These are phyloP conservation scores for Tinea trinotella DNA, from an alignment of 2,888 invertebrate genomes.

Conservation along the genomic window DNA sequence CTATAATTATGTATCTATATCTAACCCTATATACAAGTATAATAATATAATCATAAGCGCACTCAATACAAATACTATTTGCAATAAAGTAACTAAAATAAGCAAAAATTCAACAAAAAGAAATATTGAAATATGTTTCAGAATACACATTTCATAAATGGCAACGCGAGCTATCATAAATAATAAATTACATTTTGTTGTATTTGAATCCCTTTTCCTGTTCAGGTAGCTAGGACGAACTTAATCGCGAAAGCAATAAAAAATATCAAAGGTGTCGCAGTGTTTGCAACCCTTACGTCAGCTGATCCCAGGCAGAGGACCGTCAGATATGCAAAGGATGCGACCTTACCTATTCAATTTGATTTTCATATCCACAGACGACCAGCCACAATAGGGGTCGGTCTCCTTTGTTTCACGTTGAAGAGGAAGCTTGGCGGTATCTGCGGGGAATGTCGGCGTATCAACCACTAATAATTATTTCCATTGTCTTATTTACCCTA, in stretches of 20 bases:
- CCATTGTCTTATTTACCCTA: slow-evolving; percentile 46
- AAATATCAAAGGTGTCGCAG: slow-evolving; percentile 11
- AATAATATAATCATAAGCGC: no score
- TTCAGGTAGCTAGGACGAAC: slow-evolving; percentile 7
- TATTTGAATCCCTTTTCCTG: slow-evolving; percentile 5
- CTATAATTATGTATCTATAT: no score
- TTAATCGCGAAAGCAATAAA: slow-evolving; percentile 11
- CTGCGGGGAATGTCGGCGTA: slow-evolving; percentile 24
- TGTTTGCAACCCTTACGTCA: slow-evolving; percentile 18
- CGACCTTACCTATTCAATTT: slow-evolving; percentile 36
- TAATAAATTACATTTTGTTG: slow-evolving; percentile 7
- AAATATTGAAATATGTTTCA: not conserved
- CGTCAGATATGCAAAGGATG: slow-evolving; percentile 21
- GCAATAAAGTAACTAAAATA: no score
- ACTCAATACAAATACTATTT: no score
- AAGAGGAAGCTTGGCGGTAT: slow-evolving; percentile 29
- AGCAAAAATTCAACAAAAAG: not conserved
- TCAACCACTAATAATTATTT: slow-evolving; percentile 30
- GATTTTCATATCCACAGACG: slow-evolving; percentile 31
- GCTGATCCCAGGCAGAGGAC: not conserved
- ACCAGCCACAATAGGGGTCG: slow-evolving; percentile 31
- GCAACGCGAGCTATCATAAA: slow-evolving; percentile 2
- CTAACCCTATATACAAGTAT: no score
- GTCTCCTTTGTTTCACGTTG: slow-evolving; percentile 35
- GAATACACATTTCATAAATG: not conserved